Base-by-base conservation (phyloP, 1,140 invertebrate genomes). In the Amyelois transitella region DNA sequence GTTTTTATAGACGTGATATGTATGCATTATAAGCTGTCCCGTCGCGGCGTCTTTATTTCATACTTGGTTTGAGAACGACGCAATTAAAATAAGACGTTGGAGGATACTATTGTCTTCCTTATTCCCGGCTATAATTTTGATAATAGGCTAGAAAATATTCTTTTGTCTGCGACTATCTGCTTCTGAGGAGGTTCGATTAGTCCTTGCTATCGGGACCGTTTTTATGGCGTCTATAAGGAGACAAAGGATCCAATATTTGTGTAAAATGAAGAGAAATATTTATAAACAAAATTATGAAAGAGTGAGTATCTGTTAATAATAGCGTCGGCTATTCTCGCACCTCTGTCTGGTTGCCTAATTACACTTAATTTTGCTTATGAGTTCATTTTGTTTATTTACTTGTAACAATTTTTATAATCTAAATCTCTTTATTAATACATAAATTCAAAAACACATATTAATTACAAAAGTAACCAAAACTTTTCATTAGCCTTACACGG, bases 71-170 rank as follows among this genome's bases (percentile, higher is more conserved):
- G 52, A 70, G 72, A 72, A 77, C 65, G 73, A 51, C 52, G 71
- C 75, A 72, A 86, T 83, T 83, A 82, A 83, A 86, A 84, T 75
- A 86, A 85, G 77, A 76, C 67, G 72, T 69, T 67, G 66, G 62
- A 53, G 54, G 69, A 47, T 58, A 53, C 66, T 55, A 77, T 84
- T 82, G 78, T 85, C 72, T 66, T 68, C 55, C 70, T 72, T 71
- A 72, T 70, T 65, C 68, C 61, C 68, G 81, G 71, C 81, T 76
- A 83, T 86, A 84, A 86, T 86, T 86, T 84, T 84, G 81, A 86
- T 84, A 84, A 86, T 86, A 86, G 79, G 69, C 80, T 83, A 84
- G 83, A 86, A 81, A 86, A 86, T 82, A 81, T 83, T 80, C 77
- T 76, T 81, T 86, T 86, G 79, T 86, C 73, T 79, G 55, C 52